Evolutionary conservation across 2,888 invertebrate species (phyloP).

Genomic region (Cyclophora punctaria): DNA sequence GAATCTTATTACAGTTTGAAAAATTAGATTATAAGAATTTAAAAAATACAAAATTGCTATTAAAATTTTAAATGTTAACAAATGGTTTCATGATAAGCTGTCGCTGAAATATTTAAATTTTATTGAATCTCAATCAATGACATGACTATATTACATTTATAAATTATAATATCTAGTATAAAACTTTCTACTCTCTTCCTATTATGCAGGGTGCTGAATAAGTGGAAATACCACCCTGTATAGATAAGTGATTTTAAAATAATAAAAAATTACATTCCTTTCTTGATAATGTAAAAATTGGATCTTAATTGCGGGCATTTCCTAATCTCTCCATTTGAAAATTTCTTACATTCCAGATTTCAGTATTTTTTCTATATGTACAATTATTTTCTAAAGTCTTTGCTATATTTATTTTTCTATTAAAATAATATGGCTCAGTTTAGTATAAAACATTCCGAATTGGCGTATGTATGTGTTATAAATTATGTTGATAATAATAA

Average conservation of each 20-base stretch:
- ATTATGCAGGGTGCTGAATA: not conserved
- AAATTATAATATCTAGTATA: not conserved
- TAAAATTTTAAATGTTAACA: not conserved
- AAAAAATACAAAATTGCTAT: not conserved
- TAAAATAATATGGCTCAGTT: not conserved
- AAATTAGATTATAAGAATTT: too few relatives aligned
- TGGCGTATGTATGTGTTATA: not conserved
- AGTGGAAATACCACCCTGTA: too few relatives aligned
- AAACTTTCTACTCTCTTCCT: not conserved
- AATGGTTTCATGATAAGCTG: not conserved
- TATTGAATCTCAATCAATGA: not conserved
- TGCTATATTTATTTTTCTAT: slow-evolving; percentile 2
- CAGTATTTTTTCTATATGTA: slow-evolving; percentile 31
- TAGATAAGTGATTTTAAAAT: not conserved
- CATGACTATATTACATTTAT: not conserved
- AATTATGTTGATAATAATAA: not conserved
- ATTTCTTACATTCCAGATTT: slow-evolving; percentile 43
- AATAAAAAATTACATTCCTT: slow-evolving; percentile 15
- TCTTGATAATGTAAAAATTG: slow-evolving; percentile 2
- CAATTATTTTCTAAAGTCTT: slow-evolving; percentile 11
- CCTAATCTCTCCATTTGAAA: slow-evolving; percentile 11
- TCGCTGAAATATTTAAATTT: not conserved
- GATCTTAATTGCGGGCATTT: slow-evolving; percentile 14
- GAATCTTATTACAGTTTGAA: not conserved
- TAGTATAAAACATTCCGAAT: slow-evolving; percentile 4